Percentiles rank a stretch among this genome's conserved stretches.
phyloP scores from a whole-genome alignment of 2,113 vertebrate species.

The Cyanocitta stelleri region DNA sequence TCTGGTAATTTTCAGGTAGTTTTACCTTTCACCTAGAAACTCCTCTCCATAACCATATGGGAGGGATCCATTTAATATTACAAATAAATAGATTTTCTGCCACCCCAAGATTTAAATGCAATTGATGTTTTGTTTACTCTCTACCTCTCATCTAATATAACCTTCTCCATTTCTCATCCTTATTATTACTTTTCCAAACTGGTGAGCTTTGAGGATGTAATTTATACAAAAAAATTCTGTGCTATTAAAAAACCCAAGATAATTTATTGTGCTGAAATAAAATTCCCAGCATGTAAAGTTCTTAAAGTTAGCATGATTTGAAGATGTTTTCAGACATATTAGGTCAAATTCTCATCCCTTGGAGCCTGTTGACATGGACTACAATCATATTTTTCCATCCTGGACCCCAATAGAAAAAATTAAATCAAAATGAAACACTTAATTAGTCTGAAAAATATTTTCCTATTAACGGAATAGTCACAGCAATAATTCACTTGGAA shows the following conservation, averaged over 20 bases:
- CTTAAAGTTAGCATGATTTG: background rate
- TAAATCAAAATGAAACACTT: conserved; percentile 1
- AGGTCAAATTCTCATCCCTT: background rate
- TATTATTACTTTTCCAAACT: background rate
- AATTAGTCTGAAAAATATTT: background rate
- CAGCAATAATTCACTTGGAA: background rate
- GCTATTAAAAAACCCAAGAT: background rate
- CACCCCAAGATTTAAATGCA: background rate
- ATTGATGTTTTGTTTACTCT: background rate
- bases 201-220: background rate
- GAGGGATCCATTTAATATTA: background rate
- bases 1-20: background rate
- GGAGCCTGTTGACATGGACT: background rate
- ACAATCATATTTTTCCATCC: background rate
- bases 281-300: background rate
- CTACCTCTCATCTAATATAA: background rate
- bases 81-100: background rate
- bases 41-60: background rate
- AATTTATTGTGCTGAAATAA: background rate
- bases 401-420: background rate
- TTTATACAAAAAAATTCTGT: background rate
- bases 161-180: background rate
- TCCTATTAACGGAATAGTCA: background rate
- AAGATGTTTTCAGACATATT: background rate
- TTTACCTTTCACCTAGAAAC: conserved; percentile 17